Conservation (phyloP, 2,888 invertebrate genomes). For the Amiota minor region DNA sequence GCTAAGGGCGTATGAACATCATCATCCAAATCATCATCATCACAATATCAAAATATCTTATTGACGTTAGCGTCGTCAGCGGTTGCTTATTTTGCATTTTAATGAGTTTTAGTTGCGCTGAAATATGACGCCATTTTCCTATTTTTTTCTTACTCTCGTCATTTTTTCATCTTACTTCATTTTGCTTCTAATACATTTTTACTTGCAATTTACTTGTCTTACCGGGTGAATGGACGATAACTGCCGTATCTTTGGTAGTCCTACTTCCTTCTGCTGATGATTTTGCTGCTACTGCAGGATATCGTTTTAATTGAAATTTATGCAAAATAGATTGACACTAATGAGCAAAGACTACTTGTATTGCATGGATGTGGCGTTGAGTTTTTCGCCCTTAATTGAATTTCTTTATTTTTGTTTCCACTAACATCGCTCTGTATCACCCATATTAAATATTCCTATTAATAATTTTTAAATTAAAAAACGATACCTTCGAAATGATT, state of each 20-base stretch:
- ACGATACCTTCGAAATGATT: too few species aligned
- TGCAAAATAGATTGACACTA: slow-evolving; percentile 68
- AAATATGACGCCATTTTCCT: slow-evolving; percentile 56
- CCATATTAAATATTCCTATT: too few species aligned
- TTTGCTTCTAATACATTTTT: slow-evolving; percentile 55
- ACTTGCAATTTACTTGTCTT: slow-evolving; percentile 30
- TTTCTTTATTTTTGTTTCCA: background rate
- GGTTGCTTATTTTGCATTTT: slow-evolving; percentile 60
- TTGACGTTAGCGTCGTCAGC: background rate
- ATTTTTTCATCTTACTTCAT: slow-evolving; percentile 40
- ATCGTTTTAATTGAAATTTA: slow-evolving; percentile 68
- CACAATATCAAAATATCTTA: background rate
- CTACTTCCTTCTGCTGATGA: too few species aligned
- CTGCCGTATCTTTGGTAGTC: background rate
- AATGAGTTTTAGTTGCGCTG: slow-evolving; percentile 54
- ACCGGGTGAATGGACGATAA: background rate
- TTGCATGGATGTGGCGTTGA: background rate
- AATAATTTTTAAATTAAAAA: too few species aligned
- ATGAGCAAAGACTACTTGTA: slow-evolving; percentile 57
- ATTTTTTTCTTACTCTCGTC: slow-evolving; percentile 23
- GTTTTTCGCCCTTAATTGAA: slow-evolving; percentile 19
- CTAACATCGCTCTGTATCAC: too few species aligned
- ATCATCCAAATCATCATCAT: slow-evolving; percentile 11
- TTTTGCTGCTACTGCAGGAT: slow-evolving; percentile 56
- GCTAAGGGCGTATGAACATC: slow-evolving; percentile 15